These are phyloP conservation scores for Drosophila pachea DNA, from an alignment of 1,140 invertebrate genomes.

Conservation along the genomic window DNA sequence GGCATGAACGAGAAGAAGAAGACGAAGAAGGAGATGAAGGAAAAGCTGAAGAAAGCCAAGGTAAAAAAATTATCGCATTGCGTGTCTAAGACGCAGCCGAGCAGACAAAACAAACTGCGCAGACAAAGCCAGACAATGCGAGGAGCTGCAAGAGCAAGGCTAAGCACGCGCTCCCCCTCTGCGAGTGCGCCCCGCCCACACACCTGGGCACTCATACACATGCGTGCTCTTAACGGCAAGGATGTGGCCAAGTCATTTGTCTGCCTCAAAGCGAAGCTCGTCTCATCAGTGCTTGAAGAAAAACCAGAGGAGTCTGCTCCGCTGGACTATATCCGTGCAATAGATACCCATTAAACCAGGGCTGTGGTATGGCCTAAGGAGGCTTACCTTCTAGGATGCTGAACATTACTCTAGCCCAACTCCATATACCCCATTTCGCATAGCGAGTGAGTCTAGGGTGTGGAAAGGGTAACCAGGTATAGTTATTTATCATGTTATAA, in stretches of 20 bases:
- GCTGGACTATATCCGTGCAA: too few species aligned
- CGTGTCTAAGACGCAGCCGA: constrained; percentile 39
- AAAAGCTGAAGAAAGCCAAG: constrained; percentile 2
- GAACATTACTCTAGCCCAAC: too few species aligned
- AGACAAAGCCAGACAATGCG: constrained; percentile 32
- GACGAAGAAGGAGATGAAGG: too few species aligned
- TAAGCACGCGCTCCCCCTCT: constrained; percentile 3
- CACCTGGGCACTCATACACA: constrained; percentile 1
- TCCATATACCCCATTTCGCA: too few species aligned
- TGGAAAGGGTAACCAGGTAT: constrained; percentile 56
- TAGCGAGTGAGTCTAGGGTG: too few species aligned
- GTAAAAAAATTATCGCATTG: constrained; percentile 38
- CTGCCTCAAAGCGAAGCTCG: constrained; percentile 42
- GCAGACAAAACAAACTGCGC: constrained; percentile 41
- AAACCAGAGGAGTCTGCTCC: constrained; percentile 1
- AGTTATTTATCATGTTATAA: constrained; percentile 77
- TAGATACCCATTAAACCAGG: too few species aligned
- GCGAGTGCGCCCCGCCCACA: constrained; percentile 1
- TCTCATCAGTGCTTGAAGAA: constrained; percentile 33
- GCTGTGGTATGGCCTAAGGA: too few species aligned
- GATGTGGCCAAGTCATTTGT: constrained; percentile 69
- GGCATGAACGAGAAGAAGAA: not conserved
- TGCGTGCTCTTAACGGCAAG: not conserved
- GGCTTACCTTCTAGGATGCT: too few species aligned
- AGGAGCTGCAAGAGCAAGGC: too few species aligned